Evolutionary conservation across 2,113 vertebrate species (phyloP).

Genomic region (Corapipo altera): DNA sequence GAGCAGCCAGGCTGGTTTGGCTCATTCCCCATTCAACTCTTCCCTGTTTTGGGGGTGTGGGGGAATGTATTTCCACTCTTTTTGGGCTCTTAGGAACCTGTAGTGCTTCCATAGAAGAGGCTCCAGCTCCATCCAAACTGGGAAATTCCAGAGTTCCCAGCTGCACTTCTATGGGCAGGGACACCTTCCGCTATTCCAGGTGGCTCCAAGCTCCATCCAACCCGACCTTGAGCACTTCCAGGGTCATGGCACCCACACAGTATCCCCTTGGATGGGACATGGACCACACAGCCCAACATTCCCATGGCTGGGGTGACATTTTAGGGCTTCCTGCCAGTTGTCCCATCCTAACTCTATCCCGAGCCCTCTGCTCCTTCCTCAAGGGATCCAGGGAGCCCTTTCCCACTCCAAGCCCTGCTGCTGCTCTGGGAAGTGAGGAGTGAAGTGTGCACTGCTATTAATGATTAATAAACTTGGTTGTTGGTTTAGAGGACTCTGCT

Average conservation of each 20-base stretch:
- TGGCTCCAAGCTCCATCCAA: not conserved
- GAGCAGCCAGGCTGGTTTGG: no score
- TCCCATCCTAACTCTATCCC: not conserved
- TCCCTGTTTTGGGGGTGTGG: no score
- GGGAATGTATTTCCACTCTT: no score
- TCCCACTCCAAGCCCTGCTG: not conserved
- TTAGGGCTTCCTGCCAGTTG: not conserved
- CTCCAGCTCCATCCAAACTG: no score
- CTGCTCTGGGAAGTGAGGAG: not conserved
- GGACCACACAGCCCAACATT: rapidly evolving
- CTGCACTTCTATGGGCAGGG: not conserved
- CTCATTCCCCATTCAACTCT: no score
- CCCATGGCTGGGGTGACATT: not conserved
- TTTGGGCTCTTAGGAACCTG: no score
- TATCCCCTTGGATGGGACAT: not conserved
- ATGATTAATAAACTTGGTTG: constrained; percentile 30
- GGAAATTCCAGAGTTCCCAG: no score
- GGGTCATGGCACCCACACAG: not conserved
- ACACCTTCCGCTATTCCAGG: not conserved
- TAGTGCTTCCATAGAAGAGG: no score
- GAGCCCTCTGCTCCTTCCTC: not conserved
- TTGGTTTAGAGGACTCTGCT: constrained; percentile 29
- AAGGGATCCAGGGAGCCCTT: rapidly evolving
- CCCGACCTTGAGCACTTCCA: not conserved
- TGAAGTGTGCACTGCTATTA: not conserved